These are phyloP conservation scores for Ichneumoninae sp. DNA, from an alignment of 2,888 invertebrate species.

Conservation along the genomic window DNA sequence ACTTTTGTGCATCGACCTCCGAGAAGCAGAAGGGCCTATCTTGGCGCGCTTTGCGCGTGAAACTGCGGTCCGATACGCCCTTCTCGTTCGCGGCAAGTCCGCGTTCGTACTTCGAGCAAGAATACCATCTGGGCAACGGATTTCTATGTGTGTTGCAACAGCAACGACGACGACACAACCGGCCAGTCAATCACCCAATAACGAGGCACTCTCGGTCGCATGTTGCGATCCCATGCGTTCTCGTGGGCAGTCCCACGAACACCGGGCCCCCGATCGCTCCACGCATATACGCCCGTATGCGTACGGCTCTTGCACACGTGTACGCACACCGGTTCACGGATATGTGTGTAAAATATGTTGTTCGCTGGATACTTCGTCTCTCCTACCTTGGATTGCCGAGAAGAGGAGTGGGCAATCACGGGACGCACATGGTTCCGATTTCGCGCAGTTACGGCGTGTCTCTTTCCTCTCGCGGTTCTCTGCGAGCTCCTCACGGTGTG, in stretches of 20 bases:
- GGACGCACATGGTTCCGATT: constrained; percentile 71
- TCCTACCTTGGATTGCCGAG: constrained; percentile 48
- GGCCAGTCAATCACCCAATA: constrained; percentile 60
- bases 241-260: constrained; percentile 45
- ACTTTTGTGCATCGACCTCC: neutral
- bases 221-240: constrained; percentile 46
- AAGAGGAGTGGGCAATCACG: constrained; percentile 64
- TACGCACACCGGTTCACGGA: neutral
- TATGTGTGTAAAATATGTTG: constrained; percentile 46
- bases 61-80: neutral
- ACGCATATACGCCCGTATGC: neutral
- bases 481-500: constrained; percentile 10
- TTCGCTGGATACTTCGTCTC: constrained; percentile 35
- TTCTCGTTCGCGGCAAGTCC: neutral
- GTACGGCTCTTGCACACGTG: constrained; percentile 9
- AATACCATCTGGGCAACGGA: constrained; percentile 4
- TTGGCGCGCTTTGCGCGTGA: neutral
- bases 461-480: constrained; percentile 63
- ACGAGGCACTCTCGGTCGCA: constrained; percentile 54
- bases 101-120: neutral
- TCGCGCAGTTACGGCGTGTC: constrained; percentile 68
- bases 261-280: constrained; percentile 2
- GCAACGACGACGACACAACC: constrained; percentile 40
- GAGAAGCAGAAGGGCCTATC: neutral
- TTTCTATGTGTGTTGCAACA: constrained; percentile 54